phyloP scores from a whole-genome alignment of 2,113 vertebrate genomes.

The Choloepus hoffmanni region DNA sequence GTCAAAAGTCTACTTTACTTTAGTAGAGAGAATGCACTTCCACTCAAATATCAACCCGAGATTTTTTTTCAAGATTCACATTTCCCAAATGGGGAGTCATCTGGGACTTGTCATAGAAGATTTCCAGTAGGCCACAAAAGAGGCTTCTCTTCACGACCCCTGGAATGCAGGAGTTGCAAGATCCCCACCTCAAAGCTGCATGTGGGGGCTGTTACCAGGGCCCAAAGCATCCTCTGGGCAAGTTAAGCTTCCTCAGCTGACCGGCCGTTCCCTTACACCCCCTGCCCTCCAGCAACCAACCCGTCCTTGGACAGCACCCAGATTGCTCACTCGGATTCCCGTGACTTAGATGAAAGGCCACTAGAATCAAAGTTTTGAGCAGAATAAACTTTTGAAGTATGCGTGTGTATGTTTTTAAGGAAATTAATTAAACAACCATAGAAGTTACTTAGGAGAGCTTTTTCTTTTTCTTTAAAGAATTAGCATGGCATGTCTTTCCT shows the following conservation, averaged over 20 bases:
- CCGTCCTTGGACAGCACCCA: neutral
- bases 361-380: neutral
- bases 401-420: neutral
- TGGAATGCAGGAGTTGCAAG: neutral
- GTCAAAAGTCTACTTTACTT: neutral
- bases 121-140: neutral
- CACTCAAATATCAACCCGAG: neutral
- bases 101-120: neutral
- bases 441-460: slow-evolving; percentile 46
- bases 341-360: neutral
- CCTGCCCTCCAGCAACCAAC: neutral
- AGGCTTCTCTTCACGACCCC: neutral
- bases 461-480: slow-evolving; percentile 59
- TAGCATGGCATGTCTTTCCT: slow-evolving; percentile 62
- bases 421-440: slow-evolving; percentile 66
- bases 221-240: neutral
- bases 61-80: neutral
- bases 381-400: neutral
- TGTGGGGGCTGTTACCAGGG: neutral
- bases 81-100: neutral
- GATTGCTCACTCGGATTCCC: neutral
- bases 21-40: neutral
- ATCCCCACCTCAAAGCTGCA: neutral
- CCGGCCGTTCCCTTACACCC: too few species aligned
- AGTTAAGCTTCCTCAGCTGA: slow-evolving; percentile 74